phyloP scores from a whole-genome alignment of 2,113 vertebrate species.

The Pelobates fuscus region DNA sequence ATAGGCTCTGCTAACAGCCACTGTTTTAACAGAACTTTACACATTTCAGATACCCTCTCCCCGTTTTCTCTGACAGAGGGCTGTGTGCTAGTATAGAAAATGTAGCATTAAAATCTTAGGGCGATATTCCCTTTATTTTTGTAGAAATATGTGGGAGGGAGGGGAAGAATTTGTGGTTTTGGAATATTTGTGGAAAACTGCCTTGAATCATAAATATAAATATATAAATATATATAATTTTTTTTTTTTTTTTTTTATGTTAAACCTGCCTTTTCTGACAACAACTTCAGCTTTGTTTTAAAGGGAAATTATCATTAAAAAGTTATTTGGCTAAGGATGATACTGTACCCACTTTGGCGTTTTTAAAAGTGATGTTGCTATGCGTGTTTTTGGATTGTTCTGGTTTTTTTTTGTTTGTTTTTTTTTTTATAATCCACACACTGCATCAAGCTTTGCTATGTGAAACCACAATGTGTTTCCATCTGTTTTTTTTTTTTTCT shows the following conservation, averaged over 20 bases:
- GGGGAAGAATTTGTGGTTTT: conserved; percentile 43
- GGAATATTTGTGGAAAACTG: conserved; percentile 22
- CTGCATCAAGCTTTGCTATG: no score
- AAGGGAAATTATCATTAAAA: no score
- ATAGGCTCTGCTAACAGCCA: background rate
- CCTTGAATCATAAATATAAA: conserved; percentile 7
- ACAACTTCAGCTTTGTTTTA: no score
- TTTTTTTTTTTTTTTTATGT: conserved; percentile 18
- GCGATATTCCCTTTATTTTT: conserved; percentile 15
- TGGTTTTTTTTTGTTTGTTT: no score
- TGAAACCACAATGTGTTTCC: no score
- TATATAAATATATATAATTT: conserved; percentile 26
- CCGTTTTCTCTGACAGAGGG: background rate
- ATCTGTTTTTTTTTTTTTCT: no score
- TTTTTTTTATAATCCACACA: no score
- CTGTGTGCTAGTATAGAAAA: background rate
- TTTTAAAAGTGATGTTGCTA: no score
- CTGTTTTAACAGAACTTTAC: conserved; percentile 6
- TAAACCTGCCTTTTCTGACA: no score
- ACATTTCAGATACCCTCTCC: background rate
- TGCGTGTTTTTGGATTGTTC: no score
- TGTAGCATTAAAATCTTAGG: conserved; percentile 24
- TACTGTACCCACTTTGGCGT: no score
- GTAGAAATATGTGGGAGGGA: conserved; percentile 23
- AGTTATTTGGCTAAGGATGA: no score